Evolutionary conservation across 53 echinoderm and acorn worm genomes (phyloP), one percentile per base, ranked within the genome.

Genomic region (Henricia sp.): DNA sequence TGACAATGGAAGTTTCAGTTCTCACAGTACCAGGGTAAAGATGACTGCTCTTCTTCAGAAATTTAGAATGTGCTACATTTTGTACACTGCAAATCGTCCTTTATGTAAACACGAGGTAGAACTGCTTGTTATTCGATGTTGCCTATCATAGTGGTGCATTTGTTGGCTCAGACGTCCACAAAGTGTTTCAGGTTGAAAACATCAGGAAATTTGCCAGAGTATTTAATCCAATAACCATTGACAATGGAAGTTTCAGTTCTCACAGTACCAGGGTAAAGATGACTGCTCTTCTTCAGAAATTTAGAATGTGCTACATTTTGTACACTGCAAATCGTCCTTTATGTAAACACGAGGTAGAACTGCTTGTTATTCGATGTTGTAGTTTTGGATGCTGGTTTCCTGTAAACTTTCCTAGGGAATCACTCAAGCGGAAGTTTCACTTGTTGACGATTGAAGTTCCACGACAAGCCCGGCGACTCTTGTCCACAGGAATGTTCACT

Each of bases 331-430:
- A 50, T 55, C 50, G 85, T n/a, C 52, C 44, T 4, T 32, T 85
- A 27, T 85, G 85, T 24, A 39, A 71, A 33, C 85, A 85, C 27
- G 85, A 85, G 42, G 72, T 85, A 0, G 85, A 85, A 25, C 26
- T 58, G 16, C 52, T 85, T 2, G 85, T 44, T 1, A 27, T 85
- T 21, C 60, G 86, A 0, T 85, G 86, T 25, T 30, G 59, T 13
- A 72, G 86, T 36, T 74, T 63, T 21, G 86, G 86, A 6, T 48
- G 62, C 16, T 85, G 86, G 86, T 85, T 85, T 46, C 74, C 86
- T 0, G 64, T 74, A 1, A 74, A 58, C 5, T 85, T 85, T 35
- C 86, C 74, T 1, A 0, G 48, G 0, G 64, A 58, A 41, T 52
- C 23, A 6, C 34, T 85, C 0, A 72, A 57, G 41, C 29, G 86